Conservation (phyloP, 2,113 vertebrate species). For the Rousettus leschenaultii region DNA sequence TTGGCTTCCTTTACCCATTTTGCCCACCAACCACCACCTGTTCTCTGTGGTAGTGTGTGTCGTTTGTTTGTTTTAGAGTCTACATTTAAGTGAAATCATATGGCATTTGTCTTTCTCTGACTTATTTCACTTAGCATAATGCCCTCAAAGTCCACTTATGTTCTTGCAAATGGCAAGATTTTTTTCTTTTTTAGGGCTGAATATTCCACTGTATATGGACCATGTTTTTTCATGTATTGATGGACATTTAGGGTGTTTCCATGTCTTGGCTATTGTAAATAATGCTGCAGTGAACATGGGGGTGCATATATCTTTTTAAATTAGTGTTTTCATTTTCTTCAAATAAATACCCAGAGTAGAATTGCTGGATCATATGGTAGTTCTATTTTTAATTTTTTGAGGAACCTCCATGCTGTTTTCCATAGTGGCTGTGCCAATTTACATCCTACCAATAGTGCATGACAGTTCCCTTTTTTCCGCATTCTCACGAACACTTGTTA, state of each 20-base stretch:
- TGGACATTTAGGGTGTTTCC: background rate
- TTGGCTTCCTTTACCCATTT: background rate
- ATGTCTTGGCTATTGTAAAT: background rate
- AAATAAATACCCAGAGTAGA: background rate
- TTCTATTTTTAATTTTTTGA: background rate
- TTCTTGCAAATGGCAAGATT: background rate
- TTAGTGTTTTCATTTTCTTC: background rate
- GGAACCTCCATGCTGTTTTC: background rate
- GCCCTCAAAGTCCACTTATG: background rate
- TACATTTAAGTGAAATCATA: background rate
- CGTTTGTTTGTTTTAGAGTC: background rate
- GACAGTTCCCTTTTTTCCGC: background rate
- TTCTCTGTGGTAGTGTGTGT: background rate
- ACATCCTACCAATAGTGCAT: background rate
- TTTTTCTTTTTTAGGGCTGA: background rate
- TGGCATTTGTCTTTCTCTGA: background rate
- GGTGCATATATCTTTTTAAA: background rate
- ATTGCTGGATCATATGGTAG: background rate
- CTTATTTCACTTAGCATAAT: background rate
- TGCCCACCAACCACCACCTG: background rate
- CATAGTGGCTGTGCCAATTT: background rate
- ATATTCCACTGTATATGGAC: background rate
- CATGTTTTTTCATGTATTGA: background rate
- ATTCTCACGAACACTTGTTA: background rate
- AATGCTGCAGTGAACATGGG: background rate